A percentile compares a stretch with the other conserved stretches of the same genome.
These are phyloP conservation scores for Poeciliopsis turneri DNA, from an alignment of 2,797 vertebrate species.

Conservation along the genomic window DNA sequence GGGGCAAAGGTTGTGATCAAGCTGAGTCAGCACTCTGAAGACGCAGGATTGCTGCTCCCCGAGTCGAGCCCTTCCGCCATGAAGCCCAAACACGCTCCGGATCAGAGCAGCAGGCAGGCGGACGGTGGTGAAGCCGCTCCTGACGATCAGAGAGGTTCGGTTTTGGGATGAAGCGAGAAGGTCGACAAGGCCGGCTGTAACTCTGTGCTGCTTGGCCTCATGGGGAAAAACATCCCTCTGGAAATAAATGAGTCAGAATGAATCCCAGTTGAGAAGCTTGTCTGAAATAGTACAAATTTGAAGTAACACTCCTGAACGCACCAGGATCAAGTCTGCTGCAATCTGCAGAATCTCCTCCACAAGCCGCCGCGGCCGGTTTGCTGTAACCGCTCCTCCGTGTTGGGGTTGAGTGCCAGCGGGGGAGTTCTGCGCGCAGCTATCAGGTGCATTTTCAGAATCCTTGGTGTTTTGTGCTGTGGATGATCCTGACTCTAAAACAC, in stretches of 20 bases:
- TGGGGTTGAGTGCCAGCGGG: not conserved
- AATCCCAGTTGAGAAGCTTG: not conserved
- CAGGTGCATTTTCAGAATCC: not conserved
- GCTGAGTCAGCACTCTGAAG: constrained; percentile 71
- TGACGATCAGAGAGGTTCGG: constrained; percentile 53
- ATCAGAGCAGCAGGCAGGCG: constrained; percentile 68
- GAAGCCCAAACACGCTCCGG: constrained; percentile 29
- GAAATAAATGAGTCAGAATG: constrained; percentile 3
- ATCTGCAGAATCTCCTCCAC: constrained; percentile 65
- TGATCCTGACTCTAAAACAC: constrained; percentile 3
- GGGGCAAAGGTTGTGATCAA: constrained; percentile 69
- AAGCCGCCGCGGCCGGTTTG: constrained; percentile 39
- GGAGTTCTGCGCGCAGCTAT: constrained; percentile 1
- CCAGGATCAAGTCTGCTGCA: constrained; percentile 77
- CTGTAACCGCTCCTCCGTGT: constrained; percentile 16
- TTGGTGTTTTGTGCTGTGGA: not conserved
- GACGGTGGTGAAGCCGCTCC: constrained; percentile 61
- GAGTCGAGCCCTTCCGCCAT: constrained; percentile 8
- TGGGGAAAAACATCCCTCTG: constrained; percentile 71
- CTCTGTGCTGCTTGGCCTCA: constrained; percentile 52
- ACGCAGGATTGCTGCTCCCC: constrained; percentile 58
- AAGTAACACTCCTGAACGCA: constrained; percentile 60
- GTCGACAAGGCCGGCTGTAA: constrained; percentile 60
- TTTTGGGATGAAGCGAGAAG: constrained; percentile 55
- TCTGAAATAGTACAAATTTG: not conserved